A percentile compares a stretch with the other conserved stretches of the same genome.
phyloP scores from a whole-genome alignment of 2,113 vertebrate species.

The Gymnobelideus leadbeateri region DNA sequence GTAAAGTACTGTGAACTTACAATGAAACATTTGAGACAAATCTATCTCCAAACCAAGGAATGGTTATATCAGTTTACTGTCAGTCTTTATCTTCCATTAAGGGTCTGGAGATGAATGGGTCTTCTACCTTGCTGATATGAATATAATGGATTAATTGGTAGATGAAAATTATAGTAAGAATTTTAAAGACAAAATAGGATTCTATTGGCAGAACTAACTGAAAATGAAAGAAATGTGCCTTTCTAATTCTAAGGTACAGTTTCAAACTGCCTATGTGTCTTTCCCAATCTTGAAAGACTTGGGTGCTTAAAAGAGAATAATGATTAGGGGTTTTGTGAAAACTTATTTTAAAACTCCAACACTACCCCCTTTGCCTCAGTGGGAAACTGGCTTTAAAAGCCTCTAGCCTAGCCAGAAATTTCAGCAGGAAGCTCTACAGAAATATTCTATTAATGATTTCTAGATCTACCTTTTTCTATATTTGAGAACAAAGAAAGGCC shows the following conservation, averaged over 20 bases:
- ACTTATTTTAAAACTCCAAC: not conserved
- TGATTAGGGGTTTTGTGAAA: slow-evolving; percentile 36
- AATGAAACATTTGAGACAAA: slow-evolving; percentile 67
- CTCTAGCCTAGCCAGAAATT: slow-evolving; percentile 56
- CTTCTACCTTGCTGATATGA: not conserved
- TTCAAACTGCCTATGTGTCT: slow-evolving; percentile 55
- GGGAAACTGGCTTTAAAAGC: slow-evolving; percentile 46
- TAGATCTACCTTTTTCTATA: slow-evolving; percentile 26
- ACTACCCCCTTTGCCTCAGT: not conserved
- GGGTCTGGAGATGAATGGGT: not conserved
- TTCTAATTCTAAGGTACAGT: slow-evolving; percentile 57
- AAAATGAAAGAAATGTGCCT: slow-evolving; percentile 65
- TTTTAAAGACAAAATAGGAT: slow-evolving; percentile 68
- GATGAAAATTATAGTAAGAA: slow-evolving; percentile 61
- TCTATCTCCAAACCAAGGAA: slow-evolving; percentile 40
- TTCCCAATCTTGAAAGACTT: slow-evolving; percentile 32
- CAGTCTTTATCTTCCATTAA: not conserved
- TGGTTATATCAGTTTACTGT: not conserved
- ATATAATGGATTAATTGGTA: not conserved
- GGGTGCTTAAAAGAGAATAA: slow-evolving; percentile 65
- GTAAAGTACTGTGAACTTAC: slow-evolving; percentile 57
- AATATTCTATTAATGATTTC: not conserved
- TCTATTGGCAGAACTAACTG: slow-evolving; percentile 65
- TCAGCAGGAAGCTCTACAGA: slow-evolving; percentile 55
- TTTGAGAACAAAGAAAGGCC: slow-evolving; percentile 53